phyloP scores from a whole-genome alignment of 92 coral and sea anemone genomes.

The Actinostola sp. region DNA sequence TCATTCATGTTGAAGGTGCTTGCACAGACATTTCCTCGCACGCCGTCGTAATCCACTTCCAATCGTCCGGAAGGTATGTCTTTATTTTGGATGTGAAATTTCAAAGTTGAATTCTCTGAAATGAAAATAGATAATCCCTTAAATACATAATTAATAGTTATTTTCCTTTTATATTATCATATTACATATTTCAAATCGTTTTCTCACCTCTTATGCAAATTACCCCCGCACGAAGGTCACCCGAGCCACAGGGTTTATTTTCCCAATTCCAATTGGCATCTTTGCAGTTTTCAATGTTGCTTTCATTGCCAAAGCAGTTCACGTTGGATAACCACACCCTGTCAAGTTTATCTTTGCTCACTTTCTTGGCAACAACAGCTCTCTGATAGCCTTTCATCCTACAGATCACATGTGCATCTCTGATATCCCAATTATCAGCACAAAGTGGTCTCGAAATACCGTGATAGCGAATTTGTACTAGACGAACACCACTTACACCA shows the following conservation, averaged over 20 bases:
- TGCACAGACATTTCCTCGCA: slow-evolving; percentile 9
- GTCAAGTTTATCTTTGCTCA: not conserved
- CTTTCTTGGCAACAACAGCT: slow-evolving; percentile 7
- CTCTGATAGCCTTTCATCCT: slow-evolving; percentile 2
- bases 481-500: no score
- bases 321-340: slow-evolving; percentile 5
- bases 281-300: not conserved
- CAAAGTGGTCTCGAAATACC: slow-evolving; percentile 1
- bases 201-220: not conserved
- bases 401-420: slow-evolving; percentile 20
- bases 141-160: not conserved
- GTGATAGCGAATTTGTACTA: not conserved
- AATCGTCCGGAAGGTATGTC: not conserved
- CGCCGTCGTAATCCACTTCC: slow-evolving; percentile 12
- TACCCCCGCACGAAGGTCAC: slow-evolving; percentile 1
- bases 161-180: not conserved
- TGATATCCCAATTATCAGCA: slow-evolving; percentile 4
- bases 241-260: not conserved
- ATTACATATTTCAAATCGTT: not conserved
- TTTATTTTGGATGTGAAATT: not conserved
- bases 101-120: not conserved
- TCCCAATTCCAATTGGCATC: not conserved
- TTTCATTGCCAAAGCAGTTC: slow-evolving; percentile 8
- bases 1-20: not conserved
- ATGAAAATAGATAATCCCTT: not conserved